Evolutionary conservation across 1,140 invertebrate genomes (phyloP).

Genomic region (Himalopsyche phryganea): DNA sequence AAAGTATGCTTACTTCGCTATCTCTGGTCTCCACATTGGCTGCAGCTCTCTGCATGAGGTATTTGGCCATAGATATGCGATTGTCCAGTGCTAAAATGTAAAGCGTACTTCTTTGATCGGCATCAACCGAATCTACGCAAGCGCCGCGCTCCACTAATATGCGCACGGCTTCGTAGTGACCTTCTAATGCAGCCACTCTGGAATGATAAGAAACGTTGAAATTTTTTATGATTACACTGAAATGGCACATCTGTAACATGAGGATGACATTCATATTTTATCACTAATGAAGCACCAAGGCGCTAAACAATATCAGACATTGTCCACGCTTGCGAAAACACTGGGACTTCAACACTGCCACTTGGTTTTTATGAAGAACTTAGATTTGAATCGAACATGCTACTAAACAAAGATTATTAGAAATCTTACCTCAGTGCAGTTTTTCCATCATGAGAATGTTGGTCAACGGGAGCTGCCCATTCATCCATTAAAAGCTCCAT

Average conservation of each 20-base stretch:
- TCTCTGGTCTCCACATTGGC: constrained; percentile 85
- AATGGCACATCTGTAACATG: too few species aligned
- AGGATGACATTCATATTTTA: too few species aligned
- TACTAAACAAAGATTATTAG: too few species aligned
- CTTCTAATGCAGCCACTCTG: constrained; percentile 78
- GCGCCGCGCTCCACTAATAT: constrained; percentile 71
- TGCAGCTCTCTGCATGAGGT: constrained; percentile 72
- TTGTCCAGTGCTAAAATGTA: constrained; percentile 92
- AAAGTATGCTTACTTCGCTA: constrained; percentile 67
- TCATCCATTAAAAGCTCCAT: constrained; percentile 70
- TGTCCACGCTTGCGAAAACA: too few species aligned
- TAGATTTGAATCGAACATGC: too few species aligned
- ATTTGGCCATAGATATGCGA: constrained; percentile 77
- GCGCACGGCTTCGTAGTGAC: constrained; percentile 80
- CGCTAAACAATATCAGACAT: not conserved
- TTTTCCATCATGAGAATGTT: constrained; percentile 89
- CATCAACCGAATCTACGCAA: constrained; percentile 87
- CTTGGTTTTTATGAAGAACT: too few species aligned
- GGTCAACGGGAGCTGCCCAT: constrained; percentile 78
- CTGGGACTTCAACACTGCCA: too few species aligned
- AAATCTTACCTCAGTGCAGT: constrained; percentile 73
- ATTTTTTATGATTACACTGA: too few species aligned
- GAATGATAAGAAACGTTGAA: too few species aligned
- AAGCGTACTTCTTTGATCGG: constrained; percentile 86
- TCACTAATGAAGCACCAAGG: not conserved